Evolutionary conservation across 2,888 invertebrate species (phyloP).

Genomic region (Eueremaeus valkanovi): DNA sequence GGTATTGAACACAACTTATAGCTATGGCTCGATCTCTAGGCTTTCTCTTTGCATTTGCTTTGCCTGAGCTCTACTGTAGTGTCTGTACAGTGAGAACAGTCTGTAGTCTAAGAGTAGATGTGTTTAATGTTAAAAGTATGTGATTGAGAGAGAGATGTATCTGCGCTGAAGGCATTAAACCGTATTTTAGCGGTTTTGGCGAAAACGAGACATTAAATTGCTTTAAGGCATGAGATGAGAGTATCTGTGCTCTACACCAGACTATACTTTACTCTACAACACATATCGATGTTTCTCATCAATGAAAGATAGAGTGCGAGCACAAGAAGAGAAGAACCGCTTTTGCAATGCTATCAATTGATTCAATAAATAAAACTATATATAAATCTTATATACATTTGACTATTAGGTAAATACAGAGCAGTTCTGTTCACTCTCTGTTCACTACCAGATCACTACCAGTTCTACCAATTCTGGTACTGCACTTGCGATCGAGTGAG

Average conservation of each 20-base stretch:
- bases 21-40: neutral
- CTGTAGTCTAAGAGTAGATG: neutral
- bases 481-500: no score
- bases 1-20: neutral
- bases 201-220: slow-evolving; percentile 12
- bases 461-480: no score
- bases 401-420: no score
- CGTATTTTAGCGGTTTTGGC: slow-evolving; percentile 27
- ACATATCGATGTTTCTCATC: slow-evolving; percentile 1
- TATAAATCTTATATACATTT: no score
- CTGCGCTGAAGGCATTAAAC: slow-evolving; percentile 22
- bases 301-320: neutral
- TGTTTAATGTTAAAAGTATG: slow-evolving; percentile 19
- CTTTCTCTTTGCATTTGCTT: neutral
- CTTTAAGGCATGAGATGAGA: neutral
- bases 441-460: no score
- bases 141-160: slow-evolving; percentile 5
- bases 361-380: no score
- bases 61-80: no score
- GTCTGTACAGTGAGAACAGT: no score
- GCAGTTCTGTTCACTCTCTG: no score
- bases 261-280: neutral
- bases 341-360: no score
- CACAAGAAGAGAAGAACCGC: no score
- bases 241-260: neutral